phyloP scores from a whole-genome alignment of 2,113 vertebrate genomes.

The Paramisgurnus dabryanus region DNA sequence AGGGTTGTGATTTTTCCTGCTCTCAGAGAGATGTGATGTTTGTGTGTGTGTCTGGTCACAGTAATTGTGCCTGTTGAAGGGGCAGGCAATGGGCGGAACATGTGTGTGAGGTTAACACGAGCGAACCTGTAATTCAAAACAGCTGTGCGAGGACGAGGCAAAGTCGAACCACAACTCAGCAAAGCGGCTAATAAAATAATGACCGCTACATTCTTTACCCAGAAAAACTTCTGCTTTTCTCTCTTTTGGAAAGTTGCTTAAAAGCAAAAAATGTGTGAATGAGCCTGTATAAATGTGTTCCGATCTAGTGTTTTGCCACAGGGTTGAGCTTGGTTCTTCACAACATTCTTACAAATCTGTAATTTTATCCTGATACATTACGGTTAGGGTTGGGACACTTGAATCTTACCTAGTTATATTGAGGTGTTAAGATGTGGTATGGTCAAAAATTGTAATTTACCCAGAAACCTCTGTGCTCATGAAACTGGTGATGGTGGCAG shows the following conservation, averaged over 20 bases:
- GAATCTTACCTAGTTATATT: not conserved
- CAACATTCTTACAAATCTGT: too few relatives aligned
- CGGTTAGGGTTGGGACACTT: too few relatives aligned
- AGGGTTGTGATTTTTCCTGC: constrained; percentile 15
- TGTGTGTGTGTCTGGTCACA: constrained; percentile 44
- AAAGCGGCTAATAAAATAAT: constrained; percentile 68
- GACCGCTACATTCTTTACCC: constrained; percentile 65
- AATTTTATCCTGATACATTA: too few relatives aligned
- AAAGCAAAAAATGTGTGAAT: constrained; percentile 18
- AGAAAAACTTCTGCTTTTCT: constrained; percentile 25
- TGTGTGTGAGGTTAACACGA: constrained; percentile 74
- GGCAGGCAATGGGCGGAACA: constrained; percentile 73
- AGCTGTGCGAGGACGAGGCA: constrained; percentile 69
- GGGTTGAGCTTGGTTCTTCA: too few relatives aligned
- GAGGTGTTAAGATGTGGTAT: not conserved
- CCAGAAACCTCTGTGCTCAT: constrained; percentile 71
- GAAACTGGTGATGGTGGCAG: constrained; percentile 82
- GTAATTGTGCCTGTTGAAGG: constrained; percentile 77
- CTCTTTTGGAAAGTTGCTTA: constrained; percentile 8
- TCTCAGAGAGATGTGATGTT: constrained; percentile 13
- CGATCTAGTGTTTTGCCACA: too few relatives aligned
- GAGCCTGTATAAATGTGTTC: not conserved
- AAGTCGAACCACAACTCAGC: constrained; percentile 64
- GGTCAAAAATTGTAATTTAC: constrained; percentile 74
- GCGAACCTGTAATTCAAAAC: constrained; percentile 69